Evolutionary conservation across 2,888 invertebrate species (phyloP).

Genomic region (Augochlorella aurata): DNA sequence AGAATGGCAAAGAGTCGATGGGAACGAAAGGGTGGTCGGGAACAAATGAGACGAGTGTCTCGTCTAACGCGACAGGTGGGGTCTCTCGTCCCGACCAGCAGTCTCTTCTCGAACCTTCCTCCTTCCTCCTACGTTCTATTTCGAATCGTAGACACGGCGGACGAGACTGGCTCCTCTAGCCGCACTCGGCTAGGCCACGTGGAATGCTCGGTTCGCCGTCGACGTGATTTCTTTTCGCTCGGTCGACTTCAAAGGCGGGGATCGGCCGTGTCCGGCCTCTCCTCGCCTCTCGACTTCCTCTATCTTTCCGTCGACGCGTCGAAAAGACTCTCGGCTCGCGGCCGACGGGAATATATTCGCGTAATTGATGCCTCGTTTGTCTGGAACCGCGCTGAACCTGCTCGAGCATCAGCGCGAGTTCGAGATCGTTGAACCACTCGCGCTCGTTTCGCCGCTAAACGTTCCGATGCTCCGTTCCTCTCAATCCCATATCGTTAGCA

Average conservation of each 20-base stretch:
- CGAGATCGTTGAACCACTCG: slow-evolving; percentile 6
- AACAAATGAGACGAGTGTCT: slow-evolving; percentile 10
- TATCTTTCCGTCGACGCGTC: background rate
- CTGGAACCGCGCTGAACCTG: slow-evolving; percentile 3
- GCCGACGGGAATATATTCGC: slow-evolving; percentile 10
- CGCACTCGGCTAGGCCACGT: background rate
- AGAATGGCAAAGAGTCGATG: slow-evolving; percentile 14
- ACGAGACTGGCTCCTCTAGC: background rate
- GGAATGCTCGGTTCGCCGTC: slow-evolving; percentile 2
- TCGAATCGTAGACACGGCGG: slow-evolving; percentile 4
- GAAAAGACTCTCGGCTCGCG: slow-evolving; percentile 5
- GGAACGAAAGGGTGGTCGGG: background rate
- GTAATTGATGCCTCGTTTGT: slow-evolving; percentile 6
- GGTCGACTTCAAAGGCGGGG: slow-evolving; percentile 6
- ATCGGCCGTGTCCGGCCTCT: background rate
- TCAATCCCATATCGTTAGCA: too few species aligned
- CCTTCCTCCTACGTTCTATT: slow-evolving; percentile 20
- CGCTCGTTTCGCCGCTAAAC: background rate
- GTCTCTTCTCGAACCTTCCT: slow-evolving; percentile 32
- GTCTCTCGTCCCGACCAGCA: slow-evolving; percentile 3
- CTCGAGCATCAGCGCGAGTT: background rate
- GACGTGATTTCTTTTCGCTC: slow-evolving; percentile 1
- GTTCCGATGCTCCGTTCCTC: background rate
- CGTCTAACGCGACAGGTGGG: slow-evolving; percentile 10
- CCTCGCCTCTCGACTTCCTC: background rate